Evolutionary conservation across 2,888 invertebrate genomes (phyloP), one percentile per base, ranked within the genome.

Genomic region (Apodemia duryi): DNA sequence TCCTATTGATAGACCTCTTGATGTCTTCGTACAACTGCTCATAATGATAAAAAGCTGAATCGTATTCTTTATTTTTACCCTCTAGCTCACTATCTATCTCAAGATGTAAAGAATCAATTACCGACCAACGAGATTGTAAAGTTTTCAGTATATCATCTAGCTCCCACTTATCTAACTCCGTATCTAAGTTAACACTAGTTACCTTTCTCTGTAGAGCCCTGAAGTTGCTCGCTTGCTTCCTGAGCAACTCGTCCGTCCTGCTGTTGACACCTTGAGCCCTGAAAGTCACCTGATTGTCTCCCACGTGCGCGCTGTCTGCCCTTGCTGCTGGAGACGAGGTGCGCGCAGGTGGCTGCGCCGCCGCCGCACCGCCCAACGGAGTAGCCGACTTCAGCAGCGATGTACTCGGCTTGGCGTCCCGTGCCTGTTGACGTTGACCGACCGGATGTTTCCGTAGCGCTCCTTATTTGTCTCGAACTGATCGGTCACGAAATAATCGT

Each of bases 191-290:
- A 52, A 52, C 28, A 52, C 28, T 52, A 52, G 54, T 54, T 54
- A 54, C 54, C 54, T 54, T 67, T 35, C 65, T 64, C 49, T 62
- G 49, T 10, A 67, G 63, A 28, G 67, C 67, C 57, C 62, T 67
- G 41, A 67, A 63, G 57, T 65, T 63, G 32, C 62, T 67, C 32
- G 65, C 57, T 62, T 65, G 65, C 51, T 67, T 67, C 32, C 38
- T 65, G 10, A 67, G 62, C 52, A 67, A 57, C 62, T 67, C 64
- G 41, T 67, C 64, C 2, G 62, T 65, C n/a, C 51, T 64, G 43
- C 65, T 67, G 49, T 67, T 64, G 49, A 61, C 61, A 41, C 61
- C 66, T 41, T 61, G 41, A n/a, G 52, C 60, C 51, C 61, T 63
- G 38, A 63, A 49, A 43, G 63, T 60, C 13, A 46, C 49, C 29